Conservation (phyloP, 2,113 vertebrate genomes). For the Platichthys stellatus region DNA sequence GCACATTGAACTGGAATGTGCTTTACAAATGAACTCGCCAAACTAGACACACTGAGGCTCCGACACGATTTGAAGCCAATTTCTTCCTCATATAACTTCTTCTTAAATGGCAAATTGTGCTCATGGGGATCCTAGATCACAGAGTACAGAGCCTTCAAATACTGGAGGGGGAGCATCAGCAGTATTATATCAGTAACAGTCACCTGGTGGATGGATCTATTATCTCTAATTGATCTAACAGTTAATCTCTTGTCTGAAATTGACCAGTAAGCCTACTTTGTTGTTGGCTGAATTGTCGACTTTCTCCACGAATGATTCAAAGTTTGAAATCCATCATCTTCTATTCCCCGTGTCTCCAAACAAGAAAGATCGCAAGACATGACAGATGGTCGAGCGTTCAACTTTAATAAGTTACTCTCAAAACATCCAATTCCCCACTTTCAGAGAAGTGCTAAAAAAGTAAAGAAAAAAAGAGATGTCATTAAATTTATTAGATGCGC, state of each 20-base stretch:
- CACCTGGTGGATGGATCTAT: no score
- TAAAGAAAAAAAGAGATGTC: neutral
- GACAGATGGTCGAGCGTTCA: slow-evolving; percentile 10
- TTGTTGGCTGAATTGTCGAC: neutral
- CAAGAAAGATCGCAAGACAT: neutral
- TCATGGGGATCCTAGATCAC: no score
- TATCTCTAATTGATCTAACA: no score
- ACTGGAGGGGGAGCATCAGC: no score
- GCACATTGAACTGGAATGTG: no score
- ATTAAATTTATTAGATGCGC: slow-evolving; percentile 29
- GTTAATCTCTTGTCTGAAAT: neutral
- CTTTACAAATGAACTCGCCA: no score
- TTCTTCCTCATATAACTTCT: neutral
- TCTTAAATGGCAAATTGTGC: no score
- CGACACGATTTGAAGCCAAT: neutral
- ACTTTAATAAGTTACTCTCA: slow-evolving; percentile 72
- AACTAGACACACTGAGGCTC: no score
- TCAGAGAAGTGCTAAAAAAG: slow-evolving; percentile 26
- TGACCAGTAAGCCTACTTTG: neutral
- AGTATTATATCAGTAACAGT: neutral
- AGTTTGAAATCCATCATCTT: neutral
- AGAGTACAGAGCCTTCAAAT: neutral
- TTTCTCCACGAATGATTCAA: neutral
- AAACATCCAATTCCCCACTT: slow-evolving; percentile 52
- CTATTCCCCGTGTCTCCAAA: neutral